These are phyloP conservation scores for Stenopsyche tienmushanensis DNA, from an alignment of 1,140 invertebrate species.

Conservation along the genomic window DNA sequence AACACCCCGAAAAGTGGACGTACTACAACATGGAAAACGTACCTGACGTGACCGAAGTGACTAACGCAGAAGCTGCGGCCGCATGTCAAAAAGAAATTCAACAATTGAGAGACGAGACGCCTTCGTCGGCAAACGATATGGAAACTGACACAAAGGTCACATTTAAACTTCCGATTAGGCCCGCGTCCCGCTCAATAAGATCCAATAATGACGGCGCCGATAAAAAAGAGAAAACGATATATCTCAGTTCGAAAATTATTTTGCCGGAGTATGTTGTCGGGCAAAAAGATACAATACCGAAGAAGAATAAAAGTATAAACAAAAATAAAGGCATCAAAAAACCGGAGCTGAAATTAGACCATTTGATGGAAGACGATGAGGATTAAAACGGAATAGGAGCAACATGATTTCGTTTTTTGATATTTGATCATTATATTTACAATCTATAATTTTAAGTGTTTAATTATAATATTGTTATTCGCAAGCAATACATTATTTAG, in stretches of 20 bases:
- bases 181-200: constrained; percentile 39
- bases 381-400: constrained; percentile 45
- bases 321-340: constrained; percentile 42
- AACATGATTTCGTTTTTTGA: too few relatives aligned
- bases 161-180: constrained; percentile 53
- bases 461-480: too few relatives aligned
- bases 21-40: constrained; percentile 76
- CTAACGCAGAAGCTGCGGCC: constrained; percentile 70
- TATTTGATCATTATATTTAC: too few relatives aligned
- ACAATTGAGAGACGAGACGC: constrained; percentile 47
- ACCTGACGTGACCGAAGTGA: constrained; percentile 65
- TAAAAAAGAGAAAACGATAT: constrained; percentile 52
- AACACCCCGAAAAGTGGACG: constrained; percentile 74
- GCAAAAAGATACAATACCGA: constrained; percentile 51
- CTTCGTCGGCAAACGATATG: constrained; percentile 41
- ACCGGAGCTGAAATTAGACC: constrained; percentile 59
- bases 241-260: constrained; percentile 66
- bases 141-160: constrained; percentile 49
- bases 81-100: constrained; percentile 68
- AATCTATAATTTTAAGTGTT: too few relatives aligned
- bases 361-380: constrained; percentile 60
- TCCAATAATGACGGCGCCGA: constrained; percentile 42
- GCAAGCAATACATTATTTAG: too few relatives aligned
- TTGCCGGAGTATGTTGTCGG: constrained; percentile 83
- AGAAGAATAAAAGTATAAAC: constrained; percentile 38